Evolutionary conservation across 1,140 invertebrate species (phyloP).

Genomic region (Camponotus floridanus): DNA sequence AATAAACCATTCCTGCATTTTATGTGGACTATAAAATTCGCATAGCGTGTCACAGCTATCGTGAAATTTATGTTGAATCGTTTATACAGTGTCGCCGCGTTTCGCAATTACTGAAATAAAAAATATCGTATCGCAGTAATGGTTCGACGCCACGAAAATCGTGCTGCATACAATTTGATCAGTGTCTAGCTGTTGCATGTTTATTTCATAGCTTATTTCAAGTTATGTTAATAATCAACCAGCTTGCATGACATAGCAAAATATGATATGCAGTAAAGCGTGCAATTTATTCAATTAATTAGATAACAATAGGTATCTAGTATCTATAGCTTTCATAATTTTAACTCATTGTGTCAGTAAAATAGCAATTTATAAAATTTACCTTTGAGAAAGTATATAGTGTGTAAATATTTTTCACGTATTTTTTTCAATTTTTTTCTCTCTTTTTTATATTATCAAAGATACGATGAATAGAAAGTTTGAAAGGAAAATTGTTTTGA

Average conservation of each 20-base stretch:
- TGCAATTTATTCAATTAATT: background rate
- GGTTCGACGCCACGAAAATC: slow-evolving; percentile 25
- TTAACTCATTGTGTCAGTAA: background rate
- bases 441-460: slow-evolving; percentile 16
- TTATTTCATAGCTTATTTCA: background rate
- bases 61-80: slow-evolving; percentile 66
- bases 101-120: slow-evolving; percentile 51
- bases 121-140: background rate
- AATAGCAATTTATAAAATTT: slow-evolving; percentile 4
- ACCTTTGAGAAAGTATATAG: background rate
- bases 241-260: background rate
- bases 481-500: slow-evolving; percentile 57
- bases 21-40: slow-evolving; percentile 65
- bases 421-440: background rate
- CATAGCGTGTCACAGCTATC: slow-evolving; percentile 9
- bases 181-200: background rate
- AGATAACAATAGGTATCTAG: background rate
- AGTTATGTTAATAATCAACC: slow-evolving; percentile 11
- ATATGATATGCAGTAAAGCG: background rate
- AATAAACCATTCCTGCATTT: slow-evolving; percentile 62
- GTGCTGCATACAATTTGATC: background rate
- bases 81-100: slow-evolving; percentile 49
- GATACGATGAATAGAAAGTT: slow-evolving; percentile 37
- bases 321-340: slow-evolving; percentile 11
- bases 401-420: background rate